phyloP scores from a whole-genome alignment of 37 sponge, comb jelly and placozoan genomes.

The Diacarnus erythraeanus region DNA sequence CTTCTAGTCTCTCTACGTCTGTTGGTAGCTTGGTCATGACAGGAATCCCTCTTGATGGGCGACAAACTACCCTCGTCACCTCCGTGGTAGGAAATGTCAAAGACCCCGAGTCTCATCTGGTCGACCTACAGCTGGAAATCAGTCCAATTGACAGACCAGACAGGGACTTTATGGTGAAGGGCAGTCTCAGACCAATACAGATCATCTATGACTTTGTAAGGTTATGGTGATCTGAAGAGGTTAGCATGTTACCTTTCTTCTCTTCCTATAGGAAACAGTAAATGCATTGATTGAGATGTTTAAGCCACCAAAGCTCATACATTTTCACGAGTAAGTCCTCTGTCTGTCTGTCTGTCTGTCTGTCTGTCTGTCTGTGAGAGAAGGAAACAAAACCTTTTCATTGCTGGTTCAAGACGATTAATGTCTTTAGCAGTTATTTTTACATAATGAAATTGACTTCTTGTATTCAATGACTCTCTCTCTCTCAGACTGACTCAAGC shows the following conservation, averaged over 20 bases:
- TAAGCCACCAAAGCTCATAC: slow-evolving; percentile 52
- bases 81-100: not conserved
- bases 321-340: slow-evolving; percentile 73
- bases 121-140: slow-evolving; percentile 51
- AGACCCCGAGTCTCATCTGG: slow-evolving; percentile 16
- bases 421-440: not conserved
- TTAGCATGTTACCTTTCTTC: not conserved
- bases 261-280: slow-evolving; percentile 54
- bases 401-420: not conserved
- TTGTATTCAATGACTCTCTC: not conserved
- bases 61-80: slow-evolving; percentile 17
- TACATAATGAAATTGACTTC: not conserved
- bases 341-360: no score
- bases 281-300: slow-evolving; percentile 65
- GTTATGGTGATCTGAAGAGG: not conserved
- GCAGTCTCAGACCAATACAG: slow-evolving; percentile 50
- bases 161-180: slow-evolving; percentile 43
- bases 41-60: slow-evolving; percentile 32
- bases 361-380: no score
- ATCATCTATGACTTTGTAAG: slow-evolving; percentile 78
- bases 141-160: slow-evolving; percentile 55
- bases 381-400: no score
- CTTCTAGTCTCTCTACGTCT: slow-evolving; percentile 26
- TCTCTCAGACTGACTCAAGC: slow-evolving; percentile 63
- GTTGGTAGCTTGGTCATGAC: slow-evolving; percentile 33